Percentiles rank a stretch among this genome's conserved stretches.
Evolutionary conservation across 2,888 invertebrate species (phyloP).

Genomic region (Diarsia rubi): DNA sequence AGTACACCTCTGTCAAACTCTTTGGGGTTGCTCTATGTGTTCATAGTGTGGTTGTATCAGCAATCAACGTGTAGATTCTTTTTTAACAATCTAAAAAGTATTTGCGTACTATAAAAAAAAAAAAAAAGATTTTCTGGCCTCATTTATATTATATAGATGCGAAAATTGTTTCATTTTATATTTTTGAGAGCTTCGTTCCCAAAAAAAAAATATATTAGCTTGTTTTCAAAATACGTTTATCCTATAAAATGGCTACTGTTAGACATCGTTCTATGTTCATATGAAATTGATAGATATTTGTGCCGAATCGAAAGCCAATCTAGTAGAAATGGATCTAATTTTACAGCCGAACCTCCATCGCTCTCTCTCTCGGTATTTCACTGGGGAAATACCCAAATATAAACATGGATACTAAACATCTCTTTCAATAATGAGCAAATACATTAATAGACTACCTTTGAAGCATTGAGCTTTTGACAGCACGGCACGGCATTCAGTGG

Average conservation of each 20-base stretch:
- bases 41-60: not conserved
- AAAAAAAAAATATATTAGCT: constrained; percentile 29
- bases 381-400: constrained; percentile 18
- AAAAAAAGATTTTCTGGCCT: not conserved
- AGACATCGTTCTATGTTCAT: constrained; percentile 22
- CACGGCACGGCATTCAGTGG: not conserved
- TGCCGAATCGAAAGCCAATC: constrained; percentile 37
- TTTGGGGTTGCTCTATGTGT: not conserved
- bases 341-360: constrained; percentile 40
- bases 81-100: not conserved
- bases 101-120: not conserved
- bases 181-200: not conserved
- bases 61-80: not conserved
- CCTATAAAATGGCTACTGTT: constrained; percentile 15
- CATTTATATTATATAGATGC: constrained; percentile 3
- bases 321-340: constrained; percentile 38
- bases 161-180: constrained; percentile 6
- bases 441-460: not conserved
- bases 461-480: not conserved
- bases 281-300: constrained; percentile 45
- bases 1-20: not conserved
- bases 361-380: constrained; percentile 32
- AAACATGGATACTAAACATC: constrained; percentile 10
- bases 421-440: constrained; percentile 6
- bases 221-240: constrained; percentile 26